Conservation (phyloP, 2,888 invertebrate genomes). For the Ectemnius continuus region DNA sequence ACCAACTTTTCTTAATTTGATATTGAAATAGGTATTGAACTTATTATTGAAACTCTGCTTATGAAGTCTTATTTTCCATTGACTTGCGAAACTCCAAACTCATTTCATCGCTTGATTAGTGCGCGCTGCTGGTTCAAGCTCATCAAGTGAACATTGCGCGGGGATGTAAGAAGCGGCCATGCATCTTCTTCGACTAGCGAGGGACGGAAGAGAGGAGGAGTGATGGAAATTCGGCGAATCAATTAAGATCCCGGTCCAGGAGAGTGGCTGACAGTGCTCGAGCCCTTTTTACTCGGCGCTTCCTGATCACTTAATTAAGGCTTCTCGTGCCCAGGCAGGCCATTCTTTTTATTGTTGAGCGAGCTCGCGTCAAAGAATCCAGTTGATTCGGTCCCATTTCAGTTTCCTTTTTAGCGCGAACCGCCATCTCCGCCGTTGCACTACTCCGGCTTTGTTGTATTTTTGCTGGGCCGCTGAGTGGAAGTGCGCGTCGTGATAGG, state of each 20-base stretch:
- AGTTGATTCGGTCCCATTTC: not conserved
- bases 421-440: no score
- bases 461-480: not conserved
- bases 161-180: not conserved
- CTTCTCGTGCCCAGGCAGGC: not conserved
- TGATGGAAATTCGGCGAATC: conserved; percentile 5
- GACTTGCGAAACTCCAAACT: no score
- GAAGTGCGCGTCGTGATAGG: not conserved
- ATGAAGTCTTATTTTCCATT: no score
- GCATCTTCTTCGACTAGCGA: not conserved
- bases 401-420: not conserved
- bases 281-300: not conserved
- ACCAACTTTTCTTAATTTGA: no score
- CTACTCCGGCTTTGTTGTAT: not conserved
- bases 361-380: not conserved
- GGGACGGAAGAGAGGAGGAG: not conserved
- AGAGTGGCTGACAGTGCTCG: not conserved
- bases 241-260: not conserved
- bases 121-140: no score
- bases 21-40: no score
- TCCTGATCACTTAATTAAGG: conserved; percentile 2
- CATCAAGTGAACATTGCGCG: not conserved
- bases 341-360: not conserved
- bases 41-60: no score
- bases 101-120: no score